Conservation (phyloP, 2,113 vertebrate genomes). For the Shinisaurus crocodilurus region DNA sequence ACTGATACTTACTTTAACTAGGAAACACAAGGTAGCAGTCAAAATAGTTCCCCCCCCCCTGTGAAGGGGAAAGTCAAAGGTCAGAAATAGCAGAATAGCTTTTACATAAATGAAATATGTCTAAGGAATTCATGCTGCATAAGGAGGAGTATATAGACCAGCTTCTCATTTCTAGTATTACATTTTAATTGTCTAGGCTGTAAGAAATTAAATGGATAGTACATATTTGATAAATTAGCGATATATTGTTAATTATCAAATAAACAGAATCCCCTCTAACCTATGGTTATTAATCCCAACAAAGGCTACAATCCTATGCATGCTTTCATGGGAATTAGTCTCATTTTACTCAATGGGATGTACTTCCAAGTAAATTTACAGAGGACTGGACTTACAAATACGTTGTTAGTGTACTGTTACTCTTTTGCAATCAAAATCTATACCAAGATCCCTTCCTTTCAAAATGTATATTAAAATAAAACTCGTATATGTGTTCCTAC, state of each 20-base stretch:
- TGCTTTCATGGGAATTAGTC: background rate
- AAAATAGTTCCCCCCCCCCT: constrained; percentile 69
- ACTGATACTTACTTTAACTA: constrained; percentile 72
- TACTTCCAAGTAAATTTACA: background rate
- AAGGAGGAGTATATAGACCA: constrained; percentile 44
- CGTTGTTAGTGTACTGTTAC: background rate
- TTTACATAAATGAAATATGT: constrained; percentile 70
- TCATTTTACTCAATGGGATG: background rate
- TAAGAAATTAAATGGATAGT: constrained; percentile 46
- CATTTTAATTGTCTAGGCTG: constrained; percentile 31
- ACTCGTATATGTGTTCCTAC: constrained; percentile 27
- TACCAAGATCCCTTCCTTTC: background rate
- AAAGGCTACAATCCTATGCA: background rate
- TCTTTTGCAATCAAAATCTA: background rate
- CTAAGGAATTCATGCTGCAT: constrained; percentile 62
- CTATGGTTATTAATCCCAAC: background rate
- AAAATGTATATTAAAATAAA: background rate
- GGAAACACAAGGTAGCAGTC: constrained; percentile 70
- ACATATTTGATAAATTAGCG: constrained; percentile 52
- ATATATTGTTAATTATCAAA: background rate
- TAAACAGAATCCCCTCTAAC: background rate
- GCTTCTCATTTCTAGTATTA: constrained; percentile 50
- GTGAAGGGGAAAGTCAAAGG: constrained; percentile 73
- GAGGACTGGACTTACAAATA: background rate
- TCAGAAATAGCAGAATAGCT: constrained; percentile 78